phyloP scores from a whole-genome alignment of 2,888 invertebrate genomes.

The Balanococcus diminutus region DNA sequence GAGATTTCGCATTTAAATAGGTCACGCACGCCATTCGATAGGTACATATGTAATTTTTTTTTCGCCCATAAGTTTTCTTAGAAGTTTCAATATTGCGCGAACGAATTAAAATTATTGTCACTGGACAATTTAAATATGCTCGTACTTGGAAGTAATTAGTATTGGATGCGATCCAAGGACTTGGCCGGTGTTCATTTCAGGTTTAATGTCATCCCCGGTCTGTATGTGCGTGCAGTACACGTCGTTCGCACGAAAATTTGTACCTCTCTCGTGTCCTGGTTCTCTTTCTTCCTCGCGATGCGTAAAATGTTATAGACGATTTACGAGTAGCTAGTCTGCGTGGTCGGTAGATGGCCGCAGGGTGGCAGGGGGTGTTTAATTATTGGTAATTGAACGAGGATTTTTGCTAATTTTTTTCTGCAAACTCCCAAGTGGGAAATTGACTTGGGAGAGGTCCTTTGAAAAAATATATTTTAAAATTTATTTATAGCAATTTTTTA shows the following conservation, averaged over 20 bases:
- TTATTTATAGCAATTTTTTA: too few relatives aligned
- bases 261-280: not conserved
- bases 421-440: too few relatives aligned
- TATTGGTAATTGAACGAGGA: too few relatives aligned
- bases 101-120: constrained; percentile 40
- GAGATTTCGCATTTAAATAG: constrained; percentile 21
- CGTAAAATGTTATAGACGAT: not conserved
- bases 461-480: too few relatives aligned
- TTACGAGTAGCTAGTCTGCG: not conserved
- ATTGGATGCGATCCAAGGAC: constrained; percentile 36
- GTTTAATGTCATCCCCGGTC: constrained; percentile 27
- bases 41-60: not conserved
- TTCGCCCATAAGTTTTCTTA: not conserved
- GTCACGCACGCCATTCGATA: not conserved
- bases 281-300: not conserved
- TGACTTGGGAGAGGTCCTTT: too few relatives aligned
- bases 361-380: too few relatives aligned
- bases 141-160: constrained; percentile 37
- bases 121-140: constrained; percentile 14
- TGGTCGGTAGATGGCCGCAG: too few relatives aligned
- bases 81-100: constrained; percentile 18
- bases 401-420: too few relatives aligned
- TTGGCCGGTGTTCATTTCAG: constrained; percentile 4
- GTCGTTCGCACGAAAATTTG: too few relatives aligned
- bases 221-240: not conserved